Conservation (phyloP, 2,113 vertebrate species). For the Psilopsiagon aurifrons region DNA sequence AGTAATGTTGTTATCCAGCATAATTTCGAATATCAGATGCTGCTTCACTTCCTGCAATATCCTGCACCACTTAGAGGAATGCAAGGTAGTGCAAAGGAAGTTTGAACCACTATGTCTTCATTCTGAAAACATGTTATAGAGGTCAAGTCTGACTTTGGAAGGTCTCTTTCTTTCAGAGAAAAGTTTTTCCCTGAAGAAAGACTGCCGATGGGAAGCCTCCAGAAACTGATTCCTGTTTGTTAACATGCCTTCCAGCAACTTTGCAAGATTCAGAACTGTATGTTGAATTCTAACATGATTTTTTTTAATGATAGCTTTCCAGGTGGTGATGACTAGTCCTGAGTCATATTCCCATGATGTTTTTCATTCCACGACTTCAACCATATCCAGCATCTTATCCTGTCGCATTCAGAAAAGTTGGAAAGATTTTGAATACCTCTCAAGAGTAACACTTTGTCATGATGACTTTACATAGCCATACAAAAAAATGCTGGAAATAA, state of each 20-base stretch:
- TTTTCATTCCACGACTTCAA: constrained; percentile 41
- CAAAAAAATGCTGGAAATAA: neutral
- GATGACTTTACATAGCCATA: neutral
- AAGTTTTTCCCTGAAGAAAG: neutral
- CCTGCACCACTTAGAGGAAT: neutral
- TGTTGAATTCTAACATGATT: neutral
- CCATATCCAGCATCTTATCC: constrained; percentile 1
- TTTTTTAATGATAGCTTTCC: constrained; percentile 46
- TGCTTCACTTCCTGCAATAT: neutral
- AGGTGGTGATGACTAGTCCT: constrained; percentile 50
- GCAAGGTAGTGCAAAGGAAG: neutral
- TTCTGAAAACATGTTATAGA: neutral
- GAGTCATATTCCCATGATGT: constrained; percentile 57
- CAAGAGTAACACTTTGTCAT: constrained; percentile 24
- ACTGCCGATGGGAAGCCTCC: neutral
- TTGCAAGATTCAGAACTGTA: neutral
- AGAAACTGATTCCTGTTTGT: neutral
- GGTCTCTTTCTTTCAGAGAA: neutral
- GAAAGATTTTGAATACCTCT: constrained; percentile 18
- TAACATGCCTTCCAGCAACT: neutral
- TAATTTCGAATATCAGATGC: neutral
- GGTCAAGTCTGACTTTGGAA: neutral
- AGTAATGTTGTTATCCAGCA: neutral
- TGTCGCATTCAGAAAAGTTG: constrained; percentile 32
- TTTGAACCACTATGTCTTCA: neutral